Percentiles rank a stretch among this genome's conserved stretches.
These are phyloP conservation scores for Drosophila arawakana DNA, from an alignment of 1,140 invertebrate genomes.

Conservation along the genomic window DNA sequence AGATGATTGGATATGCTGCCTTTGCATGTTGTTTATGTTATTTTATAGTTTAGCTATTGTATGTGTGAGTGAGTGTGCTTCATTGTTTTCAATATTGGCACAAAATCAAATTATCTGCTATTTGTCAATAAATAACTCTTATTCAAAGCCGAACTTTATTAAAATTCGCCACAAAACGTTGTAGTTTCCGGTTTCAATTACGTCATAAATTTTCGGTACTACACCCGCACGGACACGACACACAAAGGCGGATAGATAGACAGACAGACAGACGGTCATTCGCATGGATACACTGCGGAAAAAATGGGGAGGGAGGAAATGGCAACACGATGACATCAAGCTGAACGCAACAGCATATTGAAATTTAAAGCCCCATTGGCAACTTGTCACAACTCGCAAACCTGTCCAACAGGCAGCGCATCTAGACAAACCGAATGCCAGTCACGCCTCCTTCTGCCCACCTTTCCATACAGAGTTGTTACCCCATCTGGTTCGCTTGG, in stretches of 20 bases:
- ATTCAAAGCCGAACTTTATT: slow-evolving; percentile 78
- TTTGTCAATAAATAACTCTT: slow-evolving; percentile 79
- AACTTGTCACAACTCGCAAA: slow-evolving; percentile 78
- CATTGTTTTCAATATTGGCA: slow-evolving; percentile 79
- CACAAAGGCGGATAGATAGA: slow-evolving; percentile 15
- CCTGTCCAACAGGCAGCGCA: slow-evolving; percentile 40
- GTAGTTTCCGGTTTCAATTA: slow-evolving; percentile 82
- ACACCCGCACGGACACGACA: slow-evolving; percentile 50
- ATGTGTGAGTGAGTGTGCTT: slow-evolving; percentile 34
- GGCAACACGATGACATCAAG: slow-evolving; percentile 60
- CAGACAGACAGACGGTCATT: background rate
- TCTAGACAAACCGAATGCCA: slow-evolving; percentile 21
- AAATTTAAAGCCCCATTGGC: slow-evolving; percentile 80
- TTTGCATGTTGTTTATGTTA: background rate
- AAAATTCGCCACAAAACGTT: slow-evolving; percentile 81
- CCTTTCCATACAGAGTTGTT: background rate
- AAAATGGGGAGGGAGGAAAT: background rate
- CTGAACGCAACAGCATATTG: slow-evolving; percentile 61
- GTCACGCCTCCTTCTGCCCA: no score
- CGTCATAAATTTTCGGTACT: slow-evolving; percentile 74
- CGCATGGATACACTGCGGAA: background rate
- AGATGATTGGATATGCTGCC: slow-evolving; percentile 28
- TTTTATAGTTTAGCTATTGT: slow-evolving; percentile 8
- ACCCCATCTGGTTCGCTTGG: background rate
- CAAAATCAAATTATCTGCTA: slow-evolving; percentile 81